Percentiles rank a stretch among this genome's conserved stretches.
These are phyloP conservation scores for Scaptomyza tumidula DNA, from an alignment of 2,888 invertebrate species.

Conservation along the genomic window DNA sequence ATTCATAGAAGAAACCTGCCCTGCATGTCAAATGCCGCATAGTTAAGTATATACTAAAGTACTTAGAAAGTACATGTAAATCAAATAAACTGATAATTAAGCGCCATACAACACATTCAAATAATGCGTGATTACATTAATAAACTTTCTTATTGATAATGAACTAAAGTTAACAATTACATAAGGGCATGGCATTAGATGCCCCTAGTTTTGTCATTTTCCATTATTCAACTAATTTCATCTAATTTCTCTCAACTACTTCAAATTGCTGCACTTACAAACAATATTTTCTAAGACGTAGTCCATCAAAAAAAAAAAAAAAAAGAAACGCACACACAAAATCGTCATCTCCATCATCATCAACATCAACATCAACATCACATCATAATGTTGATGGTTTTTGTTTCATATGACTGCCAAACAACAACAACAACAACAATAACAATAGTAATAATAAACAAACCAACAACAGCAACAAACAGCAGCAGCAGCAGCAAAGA, in stretches of 20 bases:
- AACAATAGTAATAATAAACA: slow-evolving; percentile 28
- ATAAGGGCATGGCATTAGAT: neutral
- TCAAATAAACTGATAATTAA: slow-evolving; percentile 5
- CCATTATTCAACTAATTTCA: neutral
- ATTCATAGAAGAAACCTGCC: slow-evolving; percentile 48
- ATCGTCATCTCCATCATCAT: slow-evolving; percentile 33
- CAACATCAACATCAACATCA: slow-evolving; percentile 35
- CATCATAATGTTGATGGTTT: slow-evolving; percentile 52
- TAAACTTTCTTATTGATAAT: slow-evolving; percentile 17
- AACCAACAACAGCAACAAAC: slow-evolving; percentile 31
- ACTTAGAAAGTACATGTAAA: slow-evolving; percentile 32
- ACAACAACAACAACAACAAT: slow-evolving; percentile 31
- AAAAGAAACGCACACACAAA: slow-evolving; percentile 8
- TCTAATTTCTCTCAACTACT: slow-evolving; percentile 9
- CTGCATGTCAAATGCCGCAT: slow-evolving; percentile 20
- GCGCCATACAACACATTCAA: slow-evolving; percentile 3
- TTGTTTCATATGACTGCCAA: slow-evolving; percentile 63
- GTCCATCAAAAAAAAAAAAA: slow-evolving; percentile 33
- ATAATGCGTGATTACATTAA: slow-evolving; percentile 9
- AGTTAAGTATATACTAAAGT: neutral
- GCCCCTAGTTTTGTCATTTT: slow-evolving; percentile 1
- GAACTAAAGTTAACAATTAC: neutral
- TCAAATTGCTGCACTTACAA: slow-evolving; percentile 19
- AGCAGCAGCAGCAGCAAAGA: slow-evolving; percentile 28
- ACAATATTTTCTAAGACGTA: slow-evolving; percentile 16